A percentile compares a stretch with the other conserved stretches of the same genome.
Conservation (phyloP, 2,113 vertebrate species). For the Corynorhinus townsendii region DNA sequence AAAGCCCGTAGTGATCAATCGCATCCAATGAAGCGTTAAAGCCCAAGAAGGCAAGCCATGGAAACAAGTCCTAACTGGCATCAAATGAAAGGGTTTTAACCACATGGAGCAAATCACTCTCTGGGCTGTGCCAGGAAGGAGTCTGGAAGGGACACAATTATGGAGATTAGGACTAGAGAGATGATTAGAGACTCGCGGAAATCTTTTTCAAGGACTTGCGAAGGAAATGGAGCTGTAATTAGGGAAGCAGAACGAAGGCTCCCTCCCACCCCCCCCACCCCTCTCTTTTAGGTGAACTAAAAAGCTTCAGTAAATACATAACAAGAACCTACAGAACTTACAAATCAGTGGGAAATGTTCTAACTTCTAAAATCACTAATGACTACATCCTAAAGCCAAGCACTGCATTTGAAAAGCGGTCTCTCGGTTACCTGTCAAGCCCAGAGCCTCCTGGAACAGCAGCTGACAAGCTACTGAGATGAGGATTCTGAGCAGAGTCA, state of each 20-base stretch:
- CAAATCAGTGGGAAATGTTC: constrained; percentile 66
- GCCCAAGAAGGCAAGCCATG: constrained; percentile 58
- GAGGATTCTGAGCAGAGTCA: constrained; percentile 51
- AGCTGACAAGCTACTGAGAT: constrained; percentile 47
- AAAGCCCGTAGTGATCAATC: constrained; percentile 49
- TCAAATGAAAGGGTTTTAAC: constrained; percentile 77
- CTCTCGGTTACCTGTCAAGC: constrained; percentile 52
- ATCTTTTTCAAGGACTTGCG: constrained; percentile 79
- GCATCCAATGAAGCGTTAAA: constrained; percentile 46
- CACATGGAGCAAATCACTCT: constrained; percentile 78
- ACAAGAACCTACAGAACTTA: constrained; percentile 65
- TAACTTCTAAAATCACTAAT: constrained; percentile 69
- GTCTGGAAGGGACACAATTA: constrained; percentile 80
- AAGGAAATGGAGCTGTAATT: constrained; percentile 82
- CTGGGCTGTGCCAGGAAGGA: constrained; percentile 78
- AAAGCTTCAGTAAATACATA: constrained; percentile 75
- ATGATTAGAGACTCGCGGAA: constrained; percentile 80
- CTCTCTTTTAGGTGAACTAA: constrained; percentile 69
- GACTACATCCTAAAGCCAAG: constrained; percentile 67
- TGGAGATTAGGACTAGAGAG: constrained; percentile 79
- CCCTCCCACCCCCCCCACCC: not conserved
- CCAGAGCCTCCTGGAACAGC: constrained; percentile 29
- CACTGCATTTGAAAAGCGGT: constrained; percentile 51
- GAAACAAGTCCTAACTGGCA: constrained; percentile 75
- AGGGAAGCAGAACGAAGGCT: constrained; percentile 77